Percentiles rank a stretch among this genome's conserved stretches.
These are phyloP conservation scores for Epirrhoe alternata DNA, from an alignment of 2,888 invertebrate genomes.

Conservation along the genomic window DNA sequence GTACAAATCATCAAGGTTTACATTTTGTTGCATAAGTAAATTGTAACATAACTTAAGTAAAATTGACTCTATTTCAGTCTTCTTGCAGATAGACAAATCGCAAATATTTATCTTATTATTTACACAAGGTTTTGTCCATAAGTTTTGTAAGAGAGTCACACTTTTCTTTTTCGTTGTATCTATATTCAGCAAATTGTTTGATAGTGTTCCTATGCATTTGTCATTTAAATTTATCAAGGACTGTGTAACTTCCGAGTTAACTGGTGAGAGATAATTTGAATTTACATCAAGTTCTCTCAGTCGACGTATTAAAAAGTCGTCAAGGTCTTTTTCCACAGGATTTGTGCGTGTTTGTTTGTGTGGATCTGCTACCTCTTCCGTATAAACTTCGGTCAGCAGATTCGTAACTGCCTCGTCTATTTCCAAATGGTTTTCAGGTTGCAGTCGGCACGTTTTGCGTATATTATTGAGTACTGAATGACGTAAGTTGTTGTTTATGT, in stretches of 20 bases:
- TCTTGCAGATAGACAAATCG: slow-evolving; percentile 66
- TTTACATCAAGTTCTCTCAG: slow-evolving; percentile 57
- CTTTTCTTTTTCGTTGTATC: slow-evolving; percentile 44
- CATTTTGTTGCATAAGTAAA: slow-evolving; percentile 48
- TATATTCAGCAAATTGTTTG: slow-evolving; percentile 64
- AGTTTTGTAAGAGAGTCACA: slow-evolving; percentile 54
- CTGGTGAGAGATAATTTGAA: slow-evolving; percentile 49
- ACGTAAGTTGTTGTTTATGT: slow-evolving; percentile 63
- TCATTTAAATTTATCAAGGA: slow-evolving; percentile 68
- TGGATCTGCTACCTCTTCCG: slow-evolving; percentile 46
- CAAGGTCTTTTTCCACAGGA: slow-evolving; percentile 55
- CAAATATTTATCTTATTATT: slow-evolving; percentile 29
- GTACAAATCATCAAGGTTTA: slow-evolving; percentile 50
- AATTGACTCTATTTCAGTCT: slow-evolving; percentile 63
- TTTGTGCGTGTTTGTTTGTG: slow-evolving; percentile 25
- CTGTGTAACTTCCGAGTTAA: slow-evolving; percentile 68
- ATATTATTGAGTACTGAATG: slow-evolving; percentile 65
- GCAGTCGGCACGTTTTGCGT: slow-evolving; percentile 63
- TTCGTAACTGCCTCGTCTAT: slow-evolving; percentile 61
- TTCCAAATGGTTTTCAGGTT: slow-evolving; percentile 63
- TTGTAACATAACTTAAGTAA: slow-evolving; percentile 54
- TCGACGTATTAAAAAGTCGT: slow-evolving; percentile 65
- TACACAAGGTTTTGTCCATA: slow-evolving; percentile 57
- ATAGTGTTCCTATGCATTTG: slow-evolving; percentile 52
- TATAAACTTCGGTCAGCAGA: slow-evolving; percentile 58